These are phyloP conservation scores for Adelognathus sp. DNA, from an alignment of 2,888 invertebrate genomes.

Conservation along the genomic window DNA sequence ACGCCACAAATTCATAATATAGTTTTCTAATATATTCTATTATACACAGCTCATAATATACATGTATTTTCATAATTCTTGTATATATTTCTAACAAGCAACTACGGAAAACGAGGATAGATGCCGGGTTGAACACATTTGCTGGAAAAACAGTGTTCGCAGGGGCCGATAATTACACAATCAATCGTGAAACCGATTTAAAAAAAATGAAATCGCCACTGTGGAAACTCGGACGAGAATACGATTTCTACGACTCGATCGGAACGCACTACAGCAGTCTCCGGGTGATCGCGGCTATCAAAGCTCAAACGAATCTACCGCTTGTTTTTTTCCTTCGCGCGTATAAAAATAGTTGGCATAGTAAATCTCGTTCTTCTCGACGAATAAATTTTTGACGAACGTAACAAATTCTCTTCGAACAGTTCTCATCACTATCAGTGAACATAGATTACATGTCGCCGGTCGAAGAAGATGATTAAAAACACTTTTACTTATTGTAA, in stretches of 20 bases:
- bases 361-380: slow-evolving; percentile 50
- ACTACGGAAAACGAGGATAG: slow-evolving; percentile 25
- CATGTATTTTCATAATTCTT: slow-evolving; percentile 7
- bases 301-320: slow-evolving; percentile 36
- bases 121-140: slow-evolving; percentile 40
- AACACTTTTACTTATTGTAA: background rate
- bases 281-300: slow-evolving; percentile 4
- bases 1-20: slow-evolving; percentile 39
- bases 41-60: slow-evolving; percentile 33
- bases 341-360: slow-evolving; percentile 59
- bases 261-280: background rate
- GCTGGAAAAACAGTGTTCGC: slow-evolving; percentile 33
- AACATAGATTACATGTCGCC: slow-evolving; percentile 10
- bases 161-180: slow-evolving; percentile 34
- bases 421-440: slow-evolving; percentile 21
- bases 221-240: background rate
- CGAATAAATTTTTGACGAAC: too few relatives aligned
- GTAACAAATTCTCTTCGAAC: slow-evolving; percentile 46
- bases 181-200: background rate
- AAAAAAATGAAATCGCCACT: slow-evolving; percentile 7
- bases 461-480: slow-evolving; percentile 9
- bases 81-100: slow-evolving; percentile 41
- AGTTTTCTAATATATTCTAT: slow-evolving; percentile 37
- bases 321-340: slow-evolving; percentile 5
- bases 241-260: background rate